Evolutionary conservation across 2,113 vertebrate species (phyloP).

Genomic region (Catharus minimus): DNA sequence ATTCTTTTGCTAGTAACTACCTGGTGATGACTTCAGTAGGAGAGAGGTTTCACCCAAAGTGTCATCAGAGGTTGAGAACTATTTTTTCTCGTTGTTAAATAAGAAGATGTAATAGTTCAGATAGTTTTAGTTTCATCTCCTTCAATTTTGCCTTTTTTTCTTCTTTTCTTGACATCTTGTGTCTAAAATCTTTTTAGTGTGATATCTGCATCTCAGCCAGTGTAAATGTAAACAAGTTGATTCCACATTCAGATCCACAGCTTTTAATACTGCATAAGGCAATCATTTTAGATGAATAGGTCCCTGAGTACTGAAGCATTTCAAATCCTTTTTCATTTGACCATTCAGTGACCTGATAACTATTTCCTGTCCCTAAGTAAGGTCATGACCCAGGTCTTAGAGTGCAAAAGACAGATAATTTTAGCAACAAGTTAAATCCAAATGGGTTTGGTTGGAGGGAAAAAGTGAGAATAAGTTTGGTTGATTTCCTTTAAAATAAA

Average conservation of each 20-base stretch:
- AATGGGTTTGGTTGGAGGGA: slow-evolving; percentile 64
- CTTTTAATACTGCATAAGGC: slow-evolving; percentile 65
- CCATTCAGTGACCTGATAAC: slow-evolving; percentile 88
- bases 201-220: neutral
- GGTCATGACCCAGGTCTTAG: slow-evolving; percentile 87
- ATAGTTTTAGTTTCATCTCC: neutral
- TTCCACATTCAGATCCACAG: neutral
- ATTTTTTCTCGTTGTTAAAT: neutral
- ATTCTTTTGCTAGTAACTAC: neutral
- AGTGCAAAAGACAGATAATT: slow-evolving; percentile 87
- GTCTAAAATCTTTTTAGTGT: neutral
- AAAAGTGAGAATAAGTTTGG: slow-evolving; percentile 31
- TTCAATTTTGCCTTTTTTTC: neutral
- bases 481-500: slow-evolving; percentile 59
- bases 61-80: neutral
- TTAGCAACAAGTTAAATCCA: slow-evolving; percentile 85
- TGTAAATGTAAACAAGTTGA: neutral
- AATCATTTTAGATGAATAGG: slow-evolving; percentile 73
- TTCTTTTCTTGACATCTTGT: neutral
- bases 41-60: neutral
- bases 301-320: slow-evolving; percentile 76
- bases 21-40: neutral
- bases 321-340: slow-evolving; percentile 86
- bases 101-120: neutral
- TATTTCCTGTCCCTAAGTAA: slow-evolving; percentile 87